Conservation (phyloP, 2,888 invertebrate genomes). For the Andrena bucephala region DNA sequence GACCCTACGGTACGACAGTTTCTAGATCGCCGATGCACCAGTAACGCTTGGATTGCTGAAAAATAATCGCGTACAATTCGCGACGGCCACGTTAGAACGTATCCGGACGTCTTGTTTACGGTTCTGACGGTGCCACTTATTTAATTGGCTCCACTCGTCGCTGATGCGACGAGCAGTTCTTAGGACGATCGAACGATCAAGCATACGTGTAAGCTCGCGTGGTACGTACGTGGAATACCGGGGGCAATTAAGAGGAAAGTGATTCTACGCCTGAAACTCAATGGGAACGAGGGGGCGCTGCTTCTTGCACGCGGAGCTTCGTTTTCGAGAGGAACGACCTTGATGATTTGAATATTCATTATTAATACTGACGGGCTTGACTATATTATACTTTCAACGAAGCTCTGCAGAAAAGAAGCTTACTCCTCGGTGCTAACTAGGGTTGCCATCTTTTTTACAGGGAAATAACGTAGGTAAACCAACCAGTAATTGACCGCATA, state of each 20-base stretch:
- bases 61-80: slow-evolving; percentile 17
- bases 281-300: too few species aligned
- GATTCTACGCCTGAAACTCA: too few species aligned
- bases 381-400: too few species aligned
- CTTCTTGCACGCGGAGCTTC: too few species aligned
- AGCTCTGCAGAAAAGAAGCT: too few species aligned
- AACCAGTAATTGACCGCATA: too few species aligned
- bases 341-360: too few species aligned
- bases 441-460: too few species aligned
- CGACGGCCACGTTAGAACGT: slow-evolving; percentile 32
- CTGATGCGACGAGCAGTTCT: slow-evolving; percentile 56
- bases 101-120: slow-evolving; percentile 74
- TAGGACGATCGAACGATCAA: slow-evolving; percentile 59
- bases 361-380: too few species aligned
- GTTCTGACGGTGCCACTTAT: slow-evolving; percentile 53
- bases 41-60: neutral
- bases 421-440: too few species aligned
- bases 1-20: slow-evolving; percentile 87
- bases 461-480: too few species aligned
- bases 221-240: slow-evolving; percentile 39
- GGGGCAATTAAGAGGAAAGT: slow-evolving; percentile 52
- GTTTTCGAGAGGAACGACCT: too few species aligned
- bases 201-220: slow-evolving; percentile 42
- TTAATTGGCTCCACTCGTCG: slow-evolving; percentile 65
- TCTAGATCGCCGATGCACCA: neutral